phyloP scores from a whole-genome alignment of 2,113 vertebrate genomes.

The Odocoileus virginianus region DNA sequence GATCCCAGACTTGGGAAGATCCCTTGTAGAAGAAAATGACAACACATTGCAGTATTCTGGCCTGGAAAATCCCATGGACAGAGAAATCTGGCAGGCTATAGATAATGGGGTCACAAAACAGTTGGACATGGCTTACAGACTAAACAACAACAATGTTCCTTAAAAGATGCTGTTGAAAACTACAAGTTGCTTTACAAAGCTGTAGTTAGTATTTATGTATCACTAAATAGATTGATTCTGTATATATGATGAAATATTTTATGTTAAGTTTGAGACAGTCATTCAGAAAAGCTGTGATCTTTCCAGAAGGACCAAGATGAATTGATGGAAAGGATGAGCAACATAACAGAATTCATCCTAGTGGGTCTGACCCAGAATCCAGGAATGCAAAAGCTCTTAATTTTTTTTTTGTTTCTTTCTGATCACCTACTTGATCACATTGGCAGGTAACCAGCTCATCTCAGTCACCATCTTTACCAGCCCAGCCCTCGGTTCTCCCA shows the following conservation, averaged over 20 bases:
- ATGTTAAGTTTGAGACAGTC: background rate
- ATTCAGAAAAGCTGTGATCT: background rate
- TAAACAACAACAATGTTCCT: background rate
- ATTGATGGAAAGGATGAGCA: too few relatives aligned
- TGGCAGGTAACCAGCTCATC: conserved; percentile 36
- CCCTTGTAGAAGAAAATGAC: too few relatives aligned
- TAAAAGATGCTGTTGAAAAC: background rate
- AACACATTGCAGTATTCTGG: too few relatives aligned
- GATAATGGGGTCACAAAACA: too few relatives aligned
- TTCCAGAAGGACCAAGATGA: background rate
- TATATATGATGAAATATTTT: background rate
- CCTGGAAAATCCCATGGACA: too few relatives aligned
- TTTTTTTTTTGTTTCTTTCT: too few relatives aligned
- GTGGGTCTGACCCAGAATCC: too few relatives aligned
- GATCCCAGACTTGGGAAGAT: too few relatives aligned
- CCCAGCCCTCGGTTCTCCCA: background rate
- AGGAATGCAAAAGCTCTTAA: too few relatives aligned
- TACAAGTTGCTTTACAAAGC: background rate
- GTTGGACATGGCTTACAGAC: too few relatives aligned
- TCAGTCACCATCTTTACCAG: background rate
- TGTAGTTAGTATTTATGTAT: background rate
- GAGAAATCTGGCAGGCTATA: too few relatives aligned
- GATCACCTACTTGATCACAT: background rate
- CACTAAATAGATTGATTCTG: background rate
- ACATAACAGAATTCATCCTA: too few relatives aligned